Evolutionary conservation across 2,888 invertebrate genomes (phyloP), one percentile per base, ranked within the genome.

Genomic region (Malacosoma neustria): DNA sequence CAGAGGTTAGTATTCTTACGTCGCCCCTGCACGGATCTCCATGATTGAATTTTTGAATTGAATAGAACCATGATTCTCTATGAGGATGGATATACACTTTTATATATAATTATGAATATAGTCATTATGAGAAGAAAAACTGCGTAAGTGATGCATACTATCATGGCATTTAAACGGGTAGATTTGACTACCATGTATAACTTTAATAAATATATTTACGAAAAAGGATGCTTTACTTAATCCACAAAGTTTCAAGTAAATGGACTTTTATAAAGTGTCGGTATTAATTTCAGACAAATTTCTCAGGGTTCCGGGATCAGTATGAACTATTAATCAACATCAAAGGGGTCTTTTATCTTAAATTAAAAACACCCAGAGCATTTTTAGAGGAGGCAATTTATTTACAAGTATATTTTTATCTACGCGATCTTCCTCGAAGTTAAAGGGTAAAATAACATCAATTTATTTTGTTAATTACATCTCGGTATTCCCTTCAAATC

Each of bases 401-500:
- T 45, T 45, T 45, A 39, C 34, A 40, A 45, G 41, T 40, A 43
- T 39, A 40, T 46, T 47, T 45, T 49, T 41, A 49, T 47, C 46
- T 40, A 41, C 13, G 12, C 13, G 30, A 41, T 45, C 43, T 47
- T 38, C 15, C 34, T 4, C 31, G 29, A 38, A 43, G 44, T 46
- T 40, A 43, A 34, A 12, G 38, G 35, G 40, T 41, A 34, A 40
- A 43, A 41, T 37, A 11, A 40, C 38, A 37, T 35, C 41, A 46
- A 51, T 51, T 49, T 46, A 45, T 47, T 47, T 45, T 42, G 43
- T 47, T 48, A 47, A 46, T 47, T 42, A 48, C 45, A 11, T 43
- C 46, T 31, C 29, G 13, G 12, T 33, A 29, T 38, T 15, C 32
- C 13, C 13, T 12, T 30, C 6, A 11, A 34, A 38, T 34, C 14